A percentile compares a stretch with the other conserved stretches of the same genome.
Conservation (phyloP, 2,113 vertebrate genomes). For the Cynocephalus volans region DNA sequence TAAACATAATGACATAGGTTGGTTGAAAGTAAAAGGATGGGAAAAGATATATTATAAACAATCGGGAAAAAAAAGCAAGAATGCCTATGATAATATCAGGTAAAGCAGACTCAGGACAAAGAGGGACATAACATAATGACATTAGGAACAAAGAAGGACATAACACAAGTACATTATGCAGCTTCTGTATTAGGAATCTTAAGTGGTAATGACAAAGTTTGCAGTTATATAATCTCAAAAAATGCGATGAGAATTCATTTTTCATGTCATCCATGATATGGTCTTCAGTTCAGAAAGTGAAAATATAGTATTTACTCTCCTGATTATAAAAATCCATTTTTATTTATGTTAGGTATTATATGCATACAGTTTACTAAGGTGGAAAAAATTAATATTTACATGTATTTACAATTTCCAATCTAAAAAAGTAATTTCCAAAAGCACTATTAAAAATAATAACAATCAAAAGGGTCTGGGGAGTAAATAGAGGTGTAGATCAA, state of each 20-base stretch:
- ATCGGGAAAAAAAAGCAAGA: background rate
- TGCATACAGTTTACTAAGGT: background rate
- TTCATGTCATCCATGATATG: background rate
- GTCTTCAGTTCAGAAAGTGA: background rate
- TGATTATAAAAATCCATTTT: background rate
- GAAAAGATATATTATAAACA: background rate
- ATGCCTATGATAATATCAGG: background rate
- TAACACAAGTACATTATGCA: background rate
- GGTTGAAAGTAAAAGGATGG: background rate
- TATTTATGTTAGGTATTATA: background rate
- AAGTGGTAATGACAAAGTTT: background rate
- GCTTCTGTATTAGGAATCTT: background rate
- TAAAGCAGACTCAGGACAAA: background rate
- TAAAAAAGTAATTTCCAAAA: background rate
- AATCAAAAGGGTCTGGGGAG: background rate
- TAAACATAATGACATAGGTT: background rate
- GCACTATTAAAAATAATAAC: background rate
- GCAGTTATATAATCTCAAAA: background rate
- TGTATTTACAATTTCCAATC: background rate
- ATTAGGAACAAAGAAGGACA: background rate
- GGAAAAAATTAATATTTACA: background rate
- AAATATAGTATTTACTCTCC: background rate
- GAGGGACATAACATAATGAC: background rate
- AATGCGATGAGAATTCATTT: background rate
- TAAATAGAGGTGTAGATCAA: background rate